phyloP scores from a whole-genome alignment of 1,140 invertebrate genomes.

The Hypothenemus hampei region DNA sequence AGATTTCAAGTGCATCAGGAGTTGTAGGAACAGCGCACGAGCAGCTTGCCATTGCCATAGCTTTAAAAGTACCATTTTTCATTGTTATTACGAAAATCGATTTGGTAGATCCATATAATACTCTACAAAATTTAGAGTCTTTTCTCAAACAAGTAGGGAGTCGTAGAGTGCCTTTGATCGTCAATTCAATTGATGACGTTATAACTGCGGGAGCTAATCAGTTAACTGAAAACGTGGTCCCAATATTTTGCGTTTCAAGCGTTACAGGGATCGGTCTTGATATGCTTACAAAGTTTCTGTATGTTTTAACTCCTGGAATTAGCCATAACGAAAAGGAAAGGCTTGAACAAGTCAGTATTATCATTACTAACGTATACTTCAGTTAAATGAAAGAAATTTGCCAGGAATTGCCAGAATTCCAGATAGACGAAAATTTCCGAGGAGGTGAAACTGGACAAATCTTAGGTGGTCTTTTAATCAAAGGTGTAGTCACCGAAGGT shows the following conservation, averaged over 20 bases:
- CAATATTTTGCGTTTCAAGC: slow-evolving; percentile 93
- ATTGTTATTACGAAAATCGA: slow-evolving; percentile 89
- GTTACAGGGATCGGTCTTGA: slow-evolving; percentile 84
- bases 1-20: slow-evolving; percentile 59
- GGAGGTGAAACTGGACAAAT: slow-evolving; percentile 76
- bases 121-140: slow-evolving; percentile 57
- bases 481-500: slow-evolving; percentile 82
- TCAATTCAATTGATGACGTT: slow-evolving; percentile 66
- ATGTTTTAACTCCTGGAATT: slow-evolving; percentile 65
- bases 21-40: slow-evolving; percentile 71
- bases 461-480: slow-evolving; percentile 78
- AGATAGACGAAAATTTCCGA: slow-evolving; percentile 90
- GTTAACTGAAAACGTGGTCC: slow-evolving; percentile 62
- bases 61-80: slow-evolving; percentile 84
- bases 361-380: neutral
- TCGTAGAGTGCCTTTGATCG: slow-evolving; percentile 56
- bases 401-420: slow-evolving; percentile 75
- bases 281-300: slow-evolving; percentile 73
- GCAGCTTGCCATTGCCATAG: slow-evolving; percentile 77
- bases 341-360: slow-evolving; percentile 55
- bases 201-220: slow-evolving; percentile 62
- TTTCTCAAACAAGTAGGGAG: slow-evolving; percentile 56
- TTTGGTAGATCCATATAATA: slow-evolving; percentile 58
- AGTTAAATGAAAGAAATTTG: neutral
- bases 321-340: slow-evolving; percentile 66